Evolutionary conservation across 2,113 vertebrate species (phyloP).

Genomic region (Bettongia penicillata): DNA sequence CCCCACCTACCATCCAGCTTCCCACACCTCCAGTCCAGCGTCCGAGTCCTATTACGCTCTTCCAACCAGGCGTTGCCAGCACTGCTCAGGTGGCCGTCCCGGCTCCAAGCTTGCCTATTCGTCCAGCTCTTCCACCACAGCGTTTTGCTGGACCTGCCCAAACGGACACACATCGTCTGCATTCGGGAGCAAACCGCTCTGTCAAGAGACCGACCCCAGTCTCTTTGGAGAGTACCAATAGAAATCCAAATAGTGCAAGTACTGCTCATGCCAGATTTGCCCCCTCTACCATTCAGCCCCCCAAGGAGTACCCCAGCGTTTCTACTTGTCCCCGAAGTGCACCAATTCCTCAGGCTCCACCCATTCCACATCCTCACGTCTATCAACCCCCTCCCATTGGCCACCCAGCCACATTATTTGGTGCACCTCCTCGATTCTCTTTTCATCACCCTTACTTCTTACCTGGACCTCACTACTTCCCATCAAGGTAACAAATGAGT

Average conservation of each 20-base stretch:
- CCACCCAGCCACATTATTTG: conserved; percentile 76
- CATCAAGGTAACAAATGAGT: conserved; percentile 84
- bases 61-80: conserved; percentile 81
- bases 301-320: conserved; percentile 79
- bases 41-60: conserved; percentile 80
- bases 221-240: conserved; percentile 74
- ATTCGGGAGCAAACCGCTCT: conserved; percentile 72
- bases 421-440: conserved; percentile 76
- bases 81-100: conserved; percentile 75
- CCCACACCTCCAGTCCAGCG: conserved; percentile 77
- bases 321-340: conserved; percentile 78
- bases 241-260: conserved; percentile 76
- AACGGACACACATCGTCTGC: conserved; percentile 67
- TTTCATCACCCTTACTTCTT: conserved; percentile 83
- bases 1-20: conserved; percentile 73
- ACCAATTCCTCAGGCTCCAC: conserved; percentile 75
- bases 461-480: conserved; percentile 83
- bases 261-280: conserved; percentile 78
- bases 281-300: conserved; percentile 70
- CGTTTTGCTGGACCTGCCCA: conserved; percentile 75
- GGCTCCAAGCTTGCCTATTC: conserved; percentile 72
- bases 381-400: conserved; percentile 70
- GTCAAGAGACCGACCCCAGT: conserved; percentile 78
- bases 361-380: conserved; percentile 77
- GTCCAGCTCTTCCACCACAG: conserved; percentile 72